phyloP scores from a whole-genome alignment of 1,140 invertebrate genomes.

The Mizuhopecten yessoensis region DNA sequence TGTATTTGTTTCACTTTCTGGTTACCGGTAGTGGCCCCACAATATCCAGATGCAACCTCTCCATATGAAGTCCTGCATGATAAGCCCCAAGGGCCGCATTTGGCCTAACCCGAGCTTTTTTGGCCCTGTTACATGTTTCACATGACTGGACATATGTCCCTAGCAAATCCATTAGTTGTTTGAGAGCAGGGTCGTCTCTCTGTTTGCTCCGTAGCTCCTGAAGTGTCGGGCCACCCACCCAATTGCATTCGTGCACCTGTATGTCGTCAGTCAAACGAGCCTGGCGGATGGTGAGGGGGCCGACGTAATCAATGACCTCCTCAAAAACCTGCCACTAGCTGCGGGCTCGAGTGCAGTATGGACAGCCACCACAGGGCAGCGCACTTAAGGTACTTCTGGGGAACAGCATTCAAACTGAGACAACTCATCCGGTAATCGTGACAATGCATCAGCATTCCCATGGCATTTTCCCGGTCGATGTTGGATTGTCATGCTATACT shows the following conservation, averaged over 20 bases:
- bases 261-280: background rate
- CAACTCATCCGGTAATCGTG: constrained; percentile 35
- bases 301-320: background rate
- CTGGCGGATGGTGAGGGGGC: background rate
- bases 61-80: constrained; percentile 48
- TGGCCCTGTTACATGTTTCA: background rate
- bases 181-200: background rate
- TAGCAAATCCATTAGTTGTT: background rate
- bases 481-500: constrained; percentile 55
- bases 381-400: background rate
- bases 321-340: background rate
- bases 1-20: constrained; percentile 45
- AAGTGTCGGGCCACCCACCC: background rate
- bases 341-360: constrained; percentile 23
- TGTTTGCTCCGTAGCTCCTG: background rate
- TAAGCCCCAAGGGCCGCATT: background rate
- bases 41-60: constrained; percentile 57
- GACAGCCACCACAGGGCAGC: constrained; percentile 42
- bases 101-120: background rate
- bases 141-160: background rate
- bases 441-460: constrained; percentile 51
- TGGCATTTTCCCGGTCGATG: constrained; percentile 47
- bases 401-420: background rate
- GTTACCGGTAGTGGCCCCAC: constrained; percentile 48
- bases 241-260: no score